Evolutionary conservation across 1,140 invertebrate genomes (phyloP), one percentile per base, ranked within the genome.

Genomic region (Drosophila nigromelanica): DNA sequence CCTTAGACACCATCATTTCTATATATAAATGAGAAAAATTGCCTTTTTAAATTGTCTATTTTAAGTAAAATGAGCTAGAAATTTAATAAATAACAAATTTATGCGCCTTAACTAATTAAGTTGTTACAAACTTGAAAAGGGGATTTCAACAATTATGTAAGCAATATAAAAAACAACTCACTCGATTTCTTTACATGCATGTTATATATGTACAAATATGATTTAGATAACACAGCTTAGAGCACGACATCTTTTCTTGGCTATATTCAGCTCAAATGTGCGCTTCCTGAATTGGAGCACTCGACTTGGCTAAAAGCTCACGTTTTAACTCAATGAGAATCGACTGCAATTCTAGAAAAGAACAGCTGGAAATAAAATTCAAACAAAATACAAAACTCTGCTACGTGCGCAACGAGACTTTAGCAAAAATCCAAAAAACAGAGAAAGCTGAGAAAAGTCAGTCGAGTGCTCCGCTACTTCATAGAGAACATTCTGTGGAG

Each of bases 1-100:
- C 50, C 47, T 55, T 76, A 87, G 64, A 45, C 33, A 68, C 71
- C 55, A 35, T 47, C 33, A 52, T 52, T 47, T 73, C 30, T 50
- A 27, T 76, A 85, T 63, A 50, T 73, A 73, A 51, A 78, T 75
- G 43, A 63, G 37, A 40, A 27, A 67, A 15, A 39, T 62, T 39
- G 64, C 52, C 69, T 62, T 86, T 85, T 85, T 74, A 80, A 79
- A 74, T 61, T 78, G 67, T 80, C 42, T 75, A 48, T 66, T 73
- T 45, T 80, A 80, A 80, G 78, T 80, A 79, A 80, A 66, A 63
- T 50, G 64, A 86, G 69, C 60, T 85, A 85, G 80, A 80, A 80
- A 71, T 77, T 77, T 68, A 83, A 85, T 77, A 85, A 85, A 86
- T 52, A 72, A 73, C 81, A 80, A 85, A 85, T 83, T 83, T 69